Conservation (phyloP, 2,113 vertebrate genomes). For the Monarcha castaneiventris region DNA sequence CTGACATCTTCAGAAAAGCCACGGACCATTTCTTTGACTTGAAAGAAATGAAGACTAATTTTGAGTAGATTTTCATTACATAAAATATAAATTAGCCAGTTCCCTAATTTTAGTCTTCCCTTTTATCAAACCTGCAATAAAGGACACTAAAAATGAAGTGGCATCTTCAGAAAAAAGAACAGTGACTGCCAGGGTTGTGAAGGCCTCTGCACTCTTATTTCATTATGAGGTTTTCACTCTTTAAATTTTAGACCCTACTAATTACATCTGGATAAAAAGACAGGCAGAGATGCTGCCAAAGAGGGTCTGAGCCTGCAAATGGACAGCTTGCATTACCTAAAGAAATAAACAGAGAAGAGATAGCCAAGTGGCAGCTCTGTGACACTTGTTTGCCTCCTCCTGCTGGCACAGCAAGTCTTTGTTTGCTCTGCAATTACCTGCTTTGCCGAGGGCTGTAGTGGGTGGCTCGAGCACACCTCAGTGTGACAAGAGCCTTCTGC, state of each 20-base stretch:
- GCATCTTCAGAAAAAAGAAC: neutral
- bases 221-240: neutral
- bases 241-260: neutral
- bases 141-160: neutral
- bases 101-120: neutral
- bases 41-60: neutral
- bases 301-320: neutral
- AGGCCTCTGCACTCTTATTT: neutral
- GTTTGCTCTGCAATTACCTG: neutral
- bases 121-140: neutral
- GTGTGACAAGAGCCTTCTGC: neutral
- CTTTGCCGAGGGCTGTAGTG: accelerated
- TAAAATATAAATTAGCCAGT: neutral
- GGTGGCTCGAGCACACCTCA: neutral
- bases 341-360: neutral
- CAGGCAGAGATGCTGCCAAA: neutral
- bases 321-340: neutral
- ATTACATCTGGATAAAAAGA: neutral
- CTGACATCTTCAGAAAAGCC: neutral
- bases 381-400: neutral
- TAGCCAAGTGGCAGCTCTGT: neutral
- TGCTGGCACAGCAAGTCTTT: neutral
- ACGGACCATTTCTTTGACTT: neutral
- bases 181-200: neutral
- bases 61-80: neutral